Evolutionary conservation across 2,113 vertebrate species (phyloP), one percentile per base, ranked within the genome.

Genomic region (Rhinoptilus africanus): DNA sequence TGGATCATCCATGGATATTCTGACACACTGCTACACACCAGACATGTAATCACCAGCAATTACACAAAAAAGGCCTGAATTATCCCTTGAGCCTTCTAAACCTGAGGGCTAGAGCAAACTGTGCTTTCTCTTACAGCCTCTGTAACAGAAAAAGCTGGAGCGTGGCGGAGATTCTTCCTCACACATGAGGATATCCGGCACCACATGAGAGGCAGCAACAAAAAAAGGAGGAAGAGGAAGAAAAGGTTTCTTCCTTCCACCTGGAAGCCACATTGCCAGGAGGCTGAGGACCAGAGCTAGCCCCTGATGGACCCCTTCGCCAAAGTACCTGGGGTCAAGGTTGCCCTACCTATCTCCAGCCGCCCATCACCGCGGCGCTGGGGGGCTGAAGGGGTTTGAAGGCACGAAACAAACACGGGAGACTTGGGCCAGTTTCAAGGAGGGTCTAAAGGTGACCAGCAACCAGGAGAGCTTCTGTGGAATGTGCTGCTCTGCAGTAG

Each of bases 301-400:
- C 7, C 19, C 26, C 37, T 1, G 2, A 11, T 2, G 1, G n/a
- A 28, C 21, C 35, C 48, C 30, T 32, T 32, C 1, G 1, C n/a
- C 41, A 6, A 34, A 26, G 41, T 10, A 39, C 10, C 37, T 12
- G 28, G 30, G n/a, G 15, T 28, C 47, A 32, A 48, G 43, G 57
- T 11, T 41, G 27, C 28, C 45, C 57, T 9, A 12, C 14, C 35
- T 48, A 32, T 7, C 47, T 37, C 78, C 45, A 45, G 60, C 54
- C 45, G 41, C 57, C 41, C 76, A 20, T 2, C 7, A 27, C 34
- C 17, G 32, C 26, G 34, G 50, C 43, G 34, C 57, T 7, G 18
- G 16, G 22, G 22, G 27, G 21, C 47, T 12, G 22, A 30, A 48
- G 14, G 50, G 13, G 15, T 72, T 13, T 51, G 59, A 34, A 59